phyloP scores from a whole-genome alignment of 1,140 invertebrate genomes.

The Scylla paramamosain region DNA sequence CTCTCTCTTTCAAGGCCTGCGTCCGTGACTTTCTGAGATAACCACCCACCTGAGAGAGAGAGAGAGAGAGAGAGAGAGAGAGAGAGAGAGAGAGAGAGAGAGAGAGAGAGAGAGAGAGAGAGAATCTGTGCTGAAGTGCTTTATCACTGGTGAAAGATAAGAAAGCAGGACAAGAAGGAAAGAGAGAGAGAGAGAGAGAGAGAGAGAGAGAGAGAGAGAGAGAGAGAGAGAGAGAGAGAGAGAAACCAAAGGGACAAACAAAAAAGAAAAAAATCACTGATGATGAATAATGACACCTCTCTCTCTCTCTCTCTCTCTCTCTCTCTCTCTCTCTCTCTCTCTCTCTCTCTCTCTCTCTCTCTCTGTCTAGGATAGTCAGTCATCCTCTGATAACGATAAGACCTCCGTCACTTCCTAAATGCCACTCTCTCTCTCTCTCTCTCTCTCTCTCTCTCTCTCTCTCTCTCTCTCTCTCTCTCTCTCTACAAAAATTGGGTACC shows the following conservation, averaged over 20 bases:
- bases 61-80: too few species aligned
- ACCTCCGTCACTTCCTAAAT: not conserved
- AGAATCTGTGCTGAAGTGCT: too few species aligned
- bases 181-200: not conserved
- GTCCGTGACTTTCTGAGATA: not conserved
- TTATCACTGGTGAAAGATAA: not conserved
- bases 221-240: constrained; percentile 1
- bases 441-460: constrained; percentile 55
- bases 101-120: not conserved
- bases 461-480: constrained; percentile 43
- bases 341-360: constrained; percentile 41
- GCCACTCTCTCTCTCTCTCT: constrained; percentile 38
- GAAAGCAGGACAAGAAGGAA: not conserved
- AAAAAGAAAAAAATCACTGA: not conserved
- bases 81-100: constrained; percentile 4
- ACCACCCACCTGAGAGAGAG: too few species aligned
- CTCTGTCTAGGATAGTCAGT: not conserved
- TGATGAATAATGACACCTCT: not conserved
- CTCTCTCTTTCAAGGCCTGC: not conserved
- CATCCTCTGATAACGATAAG: not conserved
- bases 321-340: constrained; percentile 49
- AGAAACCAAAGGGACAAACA: too few species aligned
- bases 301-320: constrained; percentile 34
- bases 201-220: not conserved
- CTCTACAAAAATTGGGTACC: not conserved